Evolutionary conservation across 2,888 invertebrate species (phyloP), one percentile per base, ranked within the genome.

Genomic region (Vannuccia rotundouncinata): DNA sequence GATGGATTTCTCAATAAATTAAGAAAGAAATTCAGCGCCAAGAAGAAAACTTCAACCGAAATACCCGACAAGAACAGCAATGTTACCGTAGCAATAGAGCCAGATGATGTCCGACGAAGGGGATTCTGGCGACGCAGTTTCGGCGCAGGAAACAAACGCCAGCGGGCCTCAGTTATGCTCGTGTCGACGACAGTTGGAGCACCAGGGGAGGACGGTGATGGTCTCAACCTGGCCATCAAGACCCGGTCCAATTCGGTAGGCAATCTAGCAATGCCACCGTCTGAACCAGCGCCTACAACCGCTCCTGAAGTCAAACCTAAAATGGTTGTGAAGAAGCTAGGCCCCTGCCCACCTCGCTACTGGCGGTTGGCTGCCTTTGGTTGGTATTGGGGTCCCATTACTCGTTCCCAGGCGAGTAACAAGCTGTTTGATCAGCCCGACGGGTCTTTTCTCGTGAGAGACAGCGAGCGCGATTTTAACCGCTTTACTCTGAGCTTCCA

Each of bases 301-400:
- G 2, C 10, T 5, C 10, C 25, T n/a, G 22, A 5, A 2, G 66
- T 22, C 22, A 66, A 5, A 2, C 66, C 66, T 2, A 22, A 66
- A 2, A 22, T 22, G 66, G 25, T 66, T 66, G 66, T 66, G 66
- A 22, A 5, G 66, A 66, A 66, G 22, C 5, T 45, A 17, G 45
- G 5, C 17, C 22, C 78, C 59, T 78, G 31, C 66, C 78, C 78
- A 17, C 78, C 78, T 59, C n/a, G 78, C 13, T 59, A 78, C 29
- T 59, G 78, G 59, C 66, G 66, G 25, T 45, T 78, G 31, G 78
- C 78, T 28, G 25, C 78, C 1, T 78, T 78, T 60, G 78, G 78
- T 28, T 81, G 80, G 80, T 81, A 81, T 75, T 81, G 81, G 81
- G 81, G 81, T 60, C 80, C 81, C 29, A 31, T 81, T 13, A 81